A percentile compares a stretch with the other conserved stretches of the same genome.
phyloP scores from a whole-genome alignment of 2,113 vertebrate species.

The Hypocryptadius cinnamomeus region DNA sequence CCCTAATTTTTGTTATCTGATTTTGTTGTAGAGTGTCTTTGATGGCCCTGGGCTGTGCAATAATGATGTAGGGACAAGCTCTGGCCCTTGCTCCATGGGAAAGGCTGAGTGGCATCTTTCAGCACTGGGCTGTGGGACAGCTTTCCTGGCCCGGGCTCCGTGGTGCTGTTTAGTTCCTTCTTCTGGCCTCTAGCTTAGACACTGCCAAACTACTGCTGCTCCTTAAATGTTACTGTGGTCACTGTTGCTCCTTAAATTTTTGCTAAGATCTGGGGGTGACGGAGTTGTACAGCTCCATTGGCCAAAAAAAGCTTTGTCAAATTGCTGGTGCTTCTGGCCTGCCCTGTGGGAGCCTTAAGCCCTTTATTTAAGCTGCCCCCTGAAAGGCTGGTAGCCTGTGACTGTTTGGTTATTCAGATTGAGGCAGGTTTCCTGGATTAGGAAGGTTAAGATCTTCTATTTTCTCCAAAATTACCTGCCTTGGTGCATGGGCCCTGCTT shows the following conservation, averaged over 20 bases:
- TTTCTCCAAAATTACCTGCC: neutral
- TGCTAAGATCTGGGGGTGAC: neutral
- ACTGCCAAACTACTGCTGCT: neutral
- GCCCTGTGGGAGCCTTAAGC: neutral
- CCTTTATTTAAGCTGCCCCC: neutral
- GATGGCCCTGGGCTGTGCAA: neutral
- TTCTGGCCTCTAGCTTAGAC: neutral
- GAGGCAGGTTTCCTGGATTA: neutral
- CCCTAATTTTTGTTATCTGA: neutral
- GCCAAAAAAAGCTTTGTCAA: neutral
- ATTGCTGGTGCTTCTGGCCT: neutral
- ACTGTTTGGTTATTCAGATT: neutral
- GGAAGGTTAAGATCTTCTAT: neutral
- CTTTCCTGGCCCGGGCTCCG: accelerated
- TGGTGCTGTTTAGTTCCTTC: neutral
- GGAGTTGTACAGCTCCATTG: too few species aligned
- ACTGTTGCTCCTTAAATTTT: neutral
- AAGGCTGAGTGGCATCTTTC: neutral
- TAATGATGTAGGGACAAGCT: neutral
- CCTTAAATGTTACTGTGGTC: neutral
- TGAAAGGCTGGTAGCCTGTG: neutral
- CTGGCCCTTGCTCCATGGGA: neutral
- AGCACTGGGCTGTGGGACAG: neutral
- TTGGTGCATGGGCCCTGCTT: neutral
- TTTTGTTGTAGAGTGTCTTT: neutral